Conservation (phyloP, 2,797 vertebrate species). For the Sebastes hopkinsi region DNA sequence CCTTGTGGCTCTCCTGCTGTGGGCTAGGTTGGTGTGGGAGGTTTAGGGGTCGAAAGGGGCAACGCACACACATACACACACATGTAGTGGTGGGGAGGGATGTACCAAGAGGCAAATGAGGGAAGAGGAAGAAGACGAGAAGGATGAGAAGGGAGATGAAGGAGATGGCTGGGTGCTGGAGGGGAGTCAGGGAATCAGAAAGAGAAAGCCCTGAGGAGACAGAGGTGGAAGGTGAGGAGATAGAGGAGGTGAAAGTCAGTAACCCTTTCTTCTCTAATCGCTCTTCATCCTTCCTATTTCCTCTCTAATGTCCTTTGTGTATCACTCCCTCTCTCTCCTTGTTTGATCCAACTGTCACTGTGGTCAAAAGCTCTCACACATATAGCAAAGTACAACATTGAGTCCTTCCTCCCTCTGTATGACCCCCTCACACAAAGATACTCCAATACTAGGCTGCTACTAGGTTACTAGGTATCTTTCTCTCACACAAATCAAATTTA, state of each 20-base stretch:
- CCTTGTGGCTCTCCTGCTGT: constrained; percentile 45
- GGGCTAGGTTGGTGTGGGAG: constrained; percentile 39
- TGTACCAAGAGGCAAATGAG: constrained; percentile 20
- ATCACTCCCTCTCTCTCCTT: not conserved
- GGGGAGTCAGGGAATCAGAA: constrained; percentile 11
- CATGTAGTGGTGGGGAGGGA: not conserved
- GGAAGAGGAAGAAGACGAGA: not conserved
- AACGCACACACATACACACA: constrained; percentile 1
- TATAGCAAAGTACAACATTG: constrained; percentile 11
- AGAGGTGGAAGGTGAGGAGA: not conserved
- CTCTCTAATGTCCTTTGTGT: constrained; percentile 5
- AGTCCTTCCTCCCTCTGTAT: constrained; percentile 14
- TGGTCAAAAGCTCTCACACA: constrained; percentile 49
- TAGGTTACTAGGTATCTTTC: not conserved
- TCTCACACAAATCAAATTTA: no score
- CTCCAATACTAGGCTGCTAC: not conserved
- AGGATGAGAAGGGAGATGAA: constrained; percentile 12
- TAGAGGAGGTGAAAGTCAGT: not conserved
- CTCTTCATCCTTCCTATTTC: constrained; percentile 4
- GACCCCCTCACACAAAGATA: not conserved
- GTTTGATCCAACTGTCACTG: constrained; percentile 40
- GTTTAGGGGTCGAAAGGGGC: constrained; percentile 29
- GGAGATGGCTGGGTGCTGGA: not conserved
- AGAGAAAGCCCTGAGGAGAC: constrained; percentile 28
- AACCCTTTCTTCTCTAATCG: not conserved